Evolutionary conservation across 2,113 vertebrate genomes (phyloP).

Genomic region (Strix uralensis): DNA sequence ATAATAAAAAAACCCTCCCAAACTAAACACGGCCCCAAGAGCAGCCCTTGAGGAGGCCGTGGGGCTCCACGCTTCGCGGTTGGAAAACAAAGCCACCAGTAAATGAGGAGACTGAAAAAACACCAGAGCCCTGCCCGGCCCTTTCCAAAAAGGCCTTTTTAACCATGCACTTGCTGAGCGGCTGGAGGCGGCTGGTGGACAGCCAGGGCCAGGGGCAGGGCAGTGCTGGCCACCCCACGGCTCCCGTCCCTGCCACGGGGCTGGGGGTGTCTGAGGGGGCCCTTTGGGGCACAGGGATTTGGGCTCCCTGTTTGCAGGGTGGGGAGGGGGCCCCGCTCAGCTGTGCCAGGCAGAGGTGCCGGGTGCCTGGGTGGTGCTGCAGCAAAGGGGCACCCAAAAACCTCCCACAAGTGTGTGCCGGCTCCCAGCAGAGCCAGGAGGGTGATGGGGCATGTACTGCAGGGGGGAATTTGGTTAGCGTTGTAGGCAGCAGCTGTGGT

Average conservation of each 20-base stretch:
- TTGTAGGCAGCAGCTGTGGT: background rate
- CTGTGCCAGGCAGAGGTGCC: background rate
- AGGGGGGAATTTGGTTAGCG: background rate
- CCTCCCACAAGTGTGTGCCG: background rate
- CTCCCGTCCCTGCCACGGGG: accelerated
- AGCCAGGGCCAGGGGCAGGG: background rate
- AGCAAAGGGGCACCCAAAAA: background rate
- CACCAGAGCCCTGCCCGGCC: background rate
- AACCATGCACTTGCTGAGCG: background rate
- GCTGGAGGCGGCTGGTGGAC: background rate
- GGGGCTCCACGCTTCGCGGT: background rate
- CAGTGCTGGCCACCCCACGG: accelerated
- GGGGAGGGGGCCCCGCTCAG: background rate
- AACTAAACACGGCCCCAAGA: slow-evolving; percentile 13
- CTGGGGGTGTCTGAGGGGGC: background rate
- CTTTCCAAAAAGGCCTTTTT: slow-evolving; percentile 2
- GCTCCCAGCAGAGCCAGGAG: background rate
- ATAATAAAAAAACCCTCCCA: background rate
- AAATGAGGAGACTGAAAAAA: slow-evolving; percentile 38
- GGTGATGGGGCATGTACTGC: accelerated
- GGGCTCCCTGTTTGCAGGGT: background rate
- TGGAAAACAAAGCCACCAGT: slow-evolving; percentile 51
- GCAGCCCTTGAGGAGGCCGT: background rate
- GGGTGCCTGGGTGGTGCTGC: background rate
- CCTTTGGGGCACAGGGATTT: background rate